These are phyloP conservation scores for Polyergus mexicanus DNA, from an alignment of 1,140 invertebrate species.

Conservation along the genomic window DNA sequence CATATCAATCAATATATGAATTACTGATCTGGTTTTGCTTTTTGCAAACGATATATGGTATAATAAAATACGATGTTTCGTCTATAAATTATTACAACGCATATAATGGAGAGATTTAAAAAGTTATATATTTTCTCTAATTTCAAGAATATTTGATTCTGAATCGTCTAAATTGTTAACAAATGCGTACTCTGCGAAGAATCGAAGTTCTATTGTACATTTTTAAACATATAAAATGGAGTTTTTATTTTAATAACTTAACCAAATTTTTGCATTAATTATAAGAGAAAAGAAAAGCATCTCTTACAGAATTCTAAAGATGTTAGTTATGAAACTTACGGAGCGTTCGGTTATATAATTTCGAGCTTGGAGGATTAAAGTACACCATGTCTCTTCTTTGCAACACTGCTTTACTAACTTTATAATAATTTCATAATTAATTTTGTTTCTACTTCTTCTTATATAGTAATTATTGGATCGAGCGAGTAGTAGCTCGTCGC, in stretches of 20 bases:
- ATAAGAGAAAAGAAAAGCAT: background rate
- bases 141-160: background rate
- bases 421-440: conserved; percentile 60
- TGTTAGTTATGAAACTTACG: conserved; percentile 21
- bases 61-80: background rate
- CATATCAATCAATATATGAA: background rate
- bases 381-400: conserved; percentile 52
- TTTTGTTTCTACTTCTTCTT: conserved; percentile 58
- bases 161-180: background rate
- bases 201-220: background rate
- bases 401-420: conserved; percentile 38
- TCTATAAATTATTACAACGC: background rate
- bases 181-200: background rate
- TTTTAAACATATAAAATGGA: background rate
- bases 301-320: conserved; percentile 26
- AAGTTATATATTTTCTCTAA: background rate
- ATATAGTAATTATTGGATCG: conserved; percentile 55
- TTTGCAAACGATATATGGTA: background rate
- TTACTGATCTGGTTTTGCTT: conserved; percentile 3
- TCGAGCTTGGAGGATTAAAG: conserved; percentile 43
- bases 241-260: background rate
- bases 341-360: conserved; percentile 39
- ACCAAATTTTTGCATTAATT: background rate
- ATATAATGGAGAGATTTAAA: background rate
- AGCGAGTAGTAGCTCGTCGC: conserved; percentile 15